Base-by-base conservation (phyloP, 2,888 invertebrate genomes). In the Xestia xanthographa region DNA sequence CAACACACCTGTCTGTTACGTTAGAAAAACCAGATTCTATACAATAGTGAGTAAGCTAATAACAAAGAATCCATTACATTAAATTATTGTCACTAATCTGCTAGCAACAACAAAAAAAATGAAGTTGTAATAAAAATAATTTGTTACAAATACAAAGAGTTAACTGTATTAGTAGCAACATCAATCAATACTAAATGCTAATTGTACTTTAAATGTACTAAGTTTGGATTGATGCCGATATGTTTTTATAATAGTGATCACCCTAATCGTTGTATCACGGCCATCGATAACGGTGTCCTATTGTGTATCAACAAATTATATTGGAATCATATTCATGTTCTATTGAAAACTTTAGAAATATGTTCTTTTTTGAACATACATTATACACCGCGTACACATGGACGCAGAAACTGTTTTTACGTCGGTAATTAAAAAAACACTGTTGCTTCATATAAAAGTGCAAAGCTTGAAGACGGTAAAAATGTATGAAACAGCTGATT, bases 231-330 rank as follows among this genome's bases (percentile, higher is more conserved):
- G 43, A 65, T 53, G 72, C 53, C 80, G 65, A 80, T 79, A 79
- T 60, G 38, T 68, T 80, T 80, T 84, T 83, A 79, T 79, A 81
- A 81, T 84, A 56, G 34, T 65, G 80, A 63, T 70, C 8, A 26
- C 41, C 43, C 38, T 83, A 79, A 83, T 80, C 63, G 66, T 4
- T 17, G 14, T 29, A 50, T 56, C 66, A 45, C 3, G 56, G 83
- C 26, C 66, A 63, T 9, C 48, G 53, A 69, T 68, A 60, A 17
- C 26, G 26, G 11, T 56, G 45, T 5, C 2, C 65, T 34, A 56
- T 83, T 68, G 34, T 75, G 17, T 74, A 5, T 53, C 45, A 34
- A 65, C 43, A 8, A 66, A 68, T 68, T 66, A 58, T 66, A 34
- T 34, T 26, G 48, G 38, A 66, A 29, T 58, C 34, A 58, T 50